Percentiles rank a stretch among this genome's conserved stretches.
phyloP scores from a whole-genome alignment of 2,113 vertebrate genomes.

The Cygnus atratus region DNA sequence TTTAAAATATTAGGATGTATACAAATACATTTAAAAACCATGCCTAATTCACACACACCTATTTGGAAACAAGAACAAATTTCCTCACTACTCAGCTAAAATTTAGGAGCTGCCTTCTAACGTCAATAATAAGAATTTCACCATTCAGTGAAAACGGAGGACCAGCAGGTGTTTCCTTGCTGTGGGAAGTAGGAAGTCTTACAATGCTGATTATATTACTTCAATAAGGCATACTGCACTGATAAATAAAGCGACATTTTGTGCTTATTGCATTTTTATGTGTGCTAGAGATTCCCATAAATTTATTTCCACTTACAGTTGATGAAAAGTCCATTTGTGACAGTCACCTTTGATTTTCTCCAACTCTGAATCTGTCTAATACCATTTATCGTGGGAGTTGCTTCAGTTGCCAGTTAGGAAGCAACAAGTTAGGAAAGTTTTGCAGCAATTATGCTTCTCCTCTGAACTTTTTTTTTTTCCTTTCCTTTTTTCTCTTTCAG shows the following conservation, averaged over 20 bases:
- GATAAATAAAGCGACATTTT: neutral
- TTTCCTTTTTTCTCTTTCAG: neutral
- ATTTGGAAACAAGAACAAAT: neutral
- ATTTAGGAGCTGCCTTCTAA: neutral
- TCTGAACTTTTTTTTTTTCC: neutral
- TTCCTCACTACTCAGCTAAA: neutral
- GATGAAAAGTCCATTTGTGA: neutral
- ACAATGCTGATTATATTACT: neutral
- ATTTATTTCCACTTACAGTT: constrained; percentile 15
- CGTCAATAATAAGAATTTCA: neutral
- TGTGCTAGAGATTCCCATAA: neutral
- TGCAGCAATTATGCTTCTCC: neutral
- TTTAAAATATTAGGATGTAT: neutral
- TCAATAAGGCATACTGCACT: neutral
- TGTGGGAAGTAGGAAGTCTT: neutral
- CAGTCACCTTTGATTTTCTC: neutral
- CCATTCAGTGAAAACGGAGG: neutral
- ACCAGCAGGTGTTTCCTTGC: neutral
- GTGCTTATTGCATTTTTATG: neutral
- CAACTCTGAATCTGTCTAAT: neutral
- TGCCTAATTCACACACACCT: neutral
- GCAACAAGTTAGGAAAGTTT: neutral
- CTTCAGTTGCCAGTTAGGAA: neutral
- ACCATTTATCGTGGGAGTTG: neutral
- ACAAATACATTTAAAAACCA: neutral